phyloP scores from a whole-genome alignment of 2,113 vertebrate species.

The Trochalopteron elliotii region DNA sequence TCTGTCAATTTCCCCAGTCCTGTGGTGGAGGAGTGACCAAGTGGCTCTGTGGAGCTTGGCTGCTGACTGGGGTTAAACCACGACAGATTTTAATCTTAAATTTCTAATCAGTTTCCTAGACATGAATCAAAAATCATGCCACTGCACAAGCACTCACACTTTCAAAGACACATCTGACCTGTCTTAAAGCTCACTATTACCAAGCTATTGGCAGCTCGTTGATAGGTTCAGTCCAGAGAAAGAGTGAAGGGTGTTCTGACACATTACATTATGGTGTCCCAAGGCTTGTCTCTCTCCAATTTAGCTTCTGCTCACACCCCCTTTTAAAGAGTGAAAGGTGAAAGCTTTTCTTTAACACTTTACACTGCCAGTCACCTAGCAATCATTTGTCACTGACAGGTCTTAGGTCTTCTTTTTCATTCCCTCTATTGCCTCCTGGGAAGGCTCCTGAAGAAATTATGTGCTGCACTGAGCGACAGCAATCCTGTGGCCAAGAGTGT shows the following conservation, averaged over 20 bases:
- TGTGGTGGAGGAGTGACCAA: background rate
- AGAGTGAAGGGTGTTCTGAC: background rate
- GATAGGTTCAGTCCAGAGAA: background rate
- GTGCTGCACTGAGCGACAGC: rapidly evolving
- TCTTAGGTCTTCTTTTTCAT: background rate
- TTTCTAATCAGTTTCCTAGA: background rate
- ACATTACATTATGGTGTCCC: background rate
- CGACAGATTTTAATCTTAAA: background rate
- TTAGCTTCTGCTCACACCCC: background rate
- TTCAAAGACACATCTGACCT: background rate
- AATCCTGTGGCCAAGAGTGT: background rate
- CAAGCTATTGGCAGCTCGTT: background rate
- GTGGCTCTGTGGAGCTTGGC: background rate
- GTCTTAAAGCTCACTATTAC: background rate
- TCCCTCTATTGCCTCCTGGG: background rate
- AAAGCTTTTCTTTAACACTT: background rate
- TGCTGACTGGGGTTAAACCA: background rate
- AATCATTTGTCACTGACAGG: background rate
- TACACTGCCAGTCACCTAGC: background rate
- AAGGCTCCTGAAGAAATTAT: background rate
- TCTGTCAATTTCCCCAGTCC: background rate
- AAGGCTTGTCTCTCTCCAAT: background rate
- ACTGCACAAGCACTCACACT: background rate
- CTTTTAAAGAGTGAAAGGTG: background rate
- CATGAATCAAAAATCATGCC: background rate